Conservation (phyloP, 2,113 vertebrate species). For the Aphelocoma coerulescens region DNA sequence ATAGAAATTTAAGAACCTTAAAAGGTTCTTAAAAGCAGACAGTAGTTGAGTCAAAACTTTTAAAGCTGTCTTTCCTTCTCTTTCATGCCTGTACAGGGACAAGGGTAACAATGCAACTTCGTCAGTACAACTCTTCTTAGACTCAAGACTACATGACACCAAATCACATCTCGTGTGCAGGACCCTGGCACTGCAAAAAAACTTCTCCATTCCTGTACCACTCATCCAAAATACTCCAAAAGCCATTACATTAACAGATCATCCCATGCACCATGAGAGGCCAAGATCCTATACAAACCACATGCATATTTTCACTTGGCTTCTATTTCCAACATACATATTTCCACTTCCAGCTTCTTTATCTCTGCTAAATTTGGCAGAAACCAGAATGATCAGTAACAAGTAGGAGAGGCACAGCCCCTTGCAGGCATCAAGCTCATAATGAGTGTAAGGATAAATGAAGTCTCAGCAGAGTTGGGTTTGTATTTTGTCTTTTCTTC, state of each 20-base stretch:
- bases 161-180: background rate
- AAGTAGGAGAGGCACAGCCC: background rate
- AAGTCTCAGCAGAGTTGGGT: background rate
- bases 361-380: background rate
- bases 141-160: background rate
- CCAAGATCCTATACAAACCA: background rate
- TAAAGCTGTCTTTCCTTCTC: background rate
- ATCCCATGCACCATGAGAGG: background rate
- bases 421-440: background rate
- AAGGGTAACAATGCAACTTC: background rate
- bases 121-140: background rate
- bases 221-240: background rate
- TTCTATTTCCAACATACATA: background rate
- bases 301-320: background rate
- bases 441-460: background rate
- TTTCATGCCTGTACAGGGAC: background rate
- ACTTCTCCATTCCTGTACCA: background rate
- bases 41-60: background rate
- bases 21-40: background rate
- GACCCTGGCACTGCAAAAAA: background rate
- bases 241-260: background rate
- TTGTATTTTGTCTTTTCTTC: background rate
- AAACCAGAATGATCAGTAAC: background rate
- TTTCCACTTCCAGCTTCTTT: background rate
- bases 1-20: background rate